phyloP scores from a whole-genome alignment of 2,113 vertebrate genomes.

The Leuciscus idus region DNA sequence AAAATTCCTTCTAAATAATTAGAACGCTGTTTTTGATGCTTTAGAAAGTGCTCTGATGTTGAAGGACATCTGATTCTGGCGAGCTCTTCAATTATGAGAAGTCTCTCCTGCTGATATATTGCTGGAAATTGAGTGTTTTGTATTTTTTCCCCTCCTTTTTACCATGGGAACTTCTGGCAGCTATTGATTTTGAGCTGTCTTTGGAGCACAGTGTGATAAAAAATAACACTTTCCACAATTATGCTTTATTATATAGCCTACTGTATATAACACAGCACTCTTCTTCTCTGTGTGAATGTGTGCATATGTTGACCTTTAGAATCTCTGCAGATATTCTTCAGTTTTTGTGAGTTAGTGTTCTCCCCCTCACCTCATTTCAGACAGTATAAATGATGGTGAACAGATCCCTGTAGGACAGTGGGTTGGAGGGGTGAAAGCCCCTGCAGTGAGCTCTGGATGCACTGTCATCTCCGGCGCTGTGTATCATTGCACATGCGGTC shows the following conservation, averaged over 20 bases:
- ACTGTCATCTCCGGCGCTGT: slow-evolving; percentile 21
- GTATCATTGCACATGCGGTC: not conserved
- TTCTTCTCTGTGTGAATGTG: not conserved
- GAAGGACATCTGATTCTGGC: not conserved
- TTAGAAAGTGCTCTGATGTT: not conserved
- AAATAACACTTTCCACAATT: not conserved
- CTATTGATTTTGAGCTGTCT: slow-evolving; percentile 41
- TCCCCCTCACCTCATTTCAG: slow-evolving; percentile 11
- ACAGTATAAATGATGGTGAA: slow-evolving; percentile 22
- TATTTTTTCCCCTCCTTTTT: slow-evolving; percentile 32
- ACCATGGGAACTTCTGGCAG: slow-evolving; percentile 68
- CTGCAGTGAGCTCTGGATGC: not conserved
- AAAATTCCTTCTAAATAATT: not conserved
- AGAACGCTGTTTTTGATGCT: not conserved
- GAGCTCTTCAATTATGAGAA: not conserved
- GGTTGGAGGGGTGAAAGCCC: slow-evolving; percentile 6
- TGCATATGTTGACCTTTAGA: slow-evolving; percentile 26
- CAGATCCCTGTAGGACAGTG: slow-evolving; percentile 17
- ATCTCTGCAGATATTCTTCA: slow-evolving; percentile 9
- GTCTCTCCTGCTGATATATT: not conserved
- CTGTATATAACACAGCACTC: not conserved
- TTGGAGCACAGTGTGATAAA: not conserved
- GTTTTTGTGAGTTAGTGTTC: slow-evolving; percentile 36
- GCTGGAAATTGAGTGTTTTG: slow-evolving; percentile 19
- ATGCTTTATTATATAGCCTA: not conserved